Conservation (phyloP, 2,113 vertebrate species). For the Octodon degus region DNA sequence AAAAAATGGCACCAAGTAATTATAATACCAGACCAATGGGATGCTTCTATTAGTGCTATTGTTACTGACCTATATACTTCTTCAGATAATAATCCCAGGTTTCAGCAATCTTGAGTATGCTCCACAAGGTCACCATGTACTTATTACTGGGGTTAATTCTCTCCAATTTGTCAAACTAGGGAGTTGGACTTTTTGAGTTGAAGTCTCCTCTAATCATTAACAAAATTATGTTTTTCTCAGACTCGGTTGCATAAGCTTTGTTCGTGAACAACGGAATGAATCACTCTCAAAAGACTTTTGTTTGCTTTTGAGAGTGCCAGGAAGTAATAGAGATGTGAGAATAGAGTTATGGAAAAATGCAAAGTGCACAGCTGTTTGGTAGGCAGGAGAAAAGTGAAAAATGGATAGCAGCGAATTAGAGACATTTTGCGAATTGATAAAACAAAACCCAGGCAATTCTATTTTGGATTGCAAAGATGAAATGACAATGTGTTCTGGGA, state of each 20-base stretch:
- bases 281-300: not conserved
- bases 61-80: not conserved
- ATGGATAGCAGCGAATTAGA: slow-evolving; percentile 32
- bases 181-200: not conserved
- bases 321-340: slow-evolving; percentile 42
- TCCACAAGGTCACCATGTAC: not conserved
- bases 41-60: not conserved
- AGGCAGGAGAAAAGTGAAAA: slow-evolving; percentile 44
- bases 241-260: not conserved
- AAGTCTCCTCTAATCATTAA: slow-evolving; percentile 41
- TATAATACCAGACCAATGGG: not conserved
- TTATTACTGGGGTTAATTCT: not conserved
- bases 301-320: slow-evolving; percentile 6
- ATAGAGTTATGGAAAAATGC: slow-evolving; percentile 9
- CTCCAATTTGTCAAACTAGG: not conserved
- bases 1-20: slow-evolving; percentile 3
- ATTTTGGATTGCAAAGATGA: slow-evolving; percentile 51
- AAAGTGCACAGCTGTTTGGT: slow-evolving; percentile 25
- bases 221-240: not conserved
- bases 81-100: not conserved
- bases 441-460: slow-evolving; percentile 41
- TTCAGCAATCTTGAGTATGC: not conserved
- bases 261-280: slow-evolving; percentile 5
- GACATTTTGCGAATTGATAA: slow-evolving; percentile 25
- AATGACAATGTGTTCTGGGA: not conserved